Percentiles rank a stretch among this genome's conserved stretches.
Conservation (phyloP, 2,888 invertebrate species). For the Drosophila tanythrix region DNA sequence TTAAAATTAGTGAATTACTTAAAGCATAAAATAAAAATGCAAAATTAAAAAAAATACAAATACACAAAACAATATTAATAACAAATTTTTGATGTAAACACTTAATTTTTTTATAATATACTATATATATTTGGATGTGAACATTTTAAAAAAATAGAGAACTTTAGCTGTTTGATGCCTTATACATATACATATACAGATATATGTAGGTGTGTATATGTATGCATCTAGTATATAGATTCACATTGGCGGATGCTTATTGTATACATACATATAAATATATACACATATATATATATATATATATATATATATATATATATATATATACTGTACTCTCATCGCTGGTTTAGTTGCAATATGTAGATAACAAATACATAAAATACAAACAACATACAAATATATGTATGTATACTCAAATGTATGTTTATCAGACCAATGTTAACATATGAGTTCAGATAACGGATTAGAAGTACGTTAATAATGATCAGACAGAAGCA, state of each 20-base stretch:
- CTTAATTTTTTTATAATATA: slow-evolving; percentile 16
- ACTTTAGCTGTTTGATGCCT: slow-evolving; percentile 37
- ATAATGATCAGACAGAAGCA: background rate
- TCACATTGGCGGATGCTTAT: background rate
- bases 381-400: slow-evolving; percentile 12
- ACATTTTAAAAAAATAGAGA: slow-evolving; percentile 22
- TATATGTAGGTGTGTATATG: slow-evolving; percentile 11
- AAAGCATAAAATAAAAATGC: slow-evolving; percentile 25
- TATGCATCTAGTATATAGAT: slow-evolving; percentile 18
- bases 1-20: slow-evolving; percentile 60
- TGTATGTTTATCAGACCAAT: slow-evolving; percentile 11
- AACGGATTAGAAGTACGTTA: background rate
- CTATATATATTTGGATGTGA: slow-evolving; percentile 15
- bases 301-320: slow-evolving; percentile 13
- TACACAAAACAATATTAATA: slow-evolving; percentile 32
- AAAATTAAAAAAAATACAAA: slow-evolving; percentile 19
- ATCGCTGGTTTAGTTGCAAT: slow-evolving; percentile 76
- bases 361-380: slow-evolving; percentile 64
- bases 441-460: slow-evolving; percentile 5
- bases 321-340: slow-evolving; percentile 43
- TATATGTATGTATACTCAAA: slow-evolving; percentile 8
- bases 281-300: slow-evolving; percentile 11
- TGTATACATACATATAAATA: slow-evolving; percentile 16
- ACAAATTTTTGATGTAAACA: slow-evolving; percentile 49
- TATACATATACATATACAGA: slow-evolving; percentile 12